A percentile compares a stretch with the other conserved stretches of the same genome.
Evolutionary conservation across 2,797 vertebrate species (phyloP).

Genomic region (Eremophila alpestris): DNA sequence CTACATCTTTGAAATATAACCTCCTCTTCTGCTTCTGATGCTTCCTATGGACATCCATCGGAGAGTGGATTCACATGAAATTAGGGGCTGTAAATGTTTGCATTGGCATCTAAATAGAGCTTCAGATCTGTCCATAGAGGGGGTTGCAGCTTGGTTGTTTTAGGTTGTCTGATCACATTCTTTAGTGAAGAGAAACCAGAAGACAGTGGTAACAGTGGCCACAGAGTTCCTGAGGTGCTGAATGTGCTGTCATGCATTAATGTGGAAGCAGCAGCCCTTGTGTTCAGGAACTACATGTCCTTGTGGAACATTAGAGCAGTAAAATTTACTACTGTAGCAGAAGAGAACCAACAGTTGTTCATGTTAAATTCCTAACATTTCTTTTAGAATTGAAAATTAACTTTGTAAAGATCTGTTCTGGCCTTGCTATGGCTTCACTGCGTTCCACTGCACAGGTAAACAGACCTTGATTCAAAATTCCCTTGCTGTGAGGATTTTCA

Average conservation of each 20-base stretch:
- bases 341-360: not conserved
- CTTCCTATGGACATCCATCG: not conserved
- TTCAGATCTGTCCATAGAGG: rapidly evolving
- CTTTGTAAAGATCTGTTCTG: not conserved
- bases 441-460: not conserved
- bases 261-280: not conserved
- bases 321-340: not conserved
- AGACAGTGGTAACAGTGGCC: not conserved
- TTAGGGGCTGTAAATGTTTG: not conserved
- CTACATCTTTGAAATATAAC: not conserved
- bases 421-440: not conserved
- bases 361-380: not conserved
- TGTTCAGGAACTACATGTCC: not conserved
- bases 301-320: not conserved
- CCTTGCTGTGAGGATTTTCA: not conserved
- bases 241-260: not conserved
- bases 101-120: not conserved
- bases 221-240: not conserved
- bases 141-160: not conserved
- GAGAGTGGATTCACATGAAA: not conserved
- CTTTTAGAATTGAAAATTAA: not conserved
- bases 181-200: not conserved
- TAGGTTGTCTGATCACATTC: not conserved
- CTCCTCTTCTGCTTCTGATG: not conserved
- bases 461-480: not conserved